Evolutionary conservation across 2,797 vertebrate species (phyloP).

Genomic region (Scleropages formosus): DNA sequence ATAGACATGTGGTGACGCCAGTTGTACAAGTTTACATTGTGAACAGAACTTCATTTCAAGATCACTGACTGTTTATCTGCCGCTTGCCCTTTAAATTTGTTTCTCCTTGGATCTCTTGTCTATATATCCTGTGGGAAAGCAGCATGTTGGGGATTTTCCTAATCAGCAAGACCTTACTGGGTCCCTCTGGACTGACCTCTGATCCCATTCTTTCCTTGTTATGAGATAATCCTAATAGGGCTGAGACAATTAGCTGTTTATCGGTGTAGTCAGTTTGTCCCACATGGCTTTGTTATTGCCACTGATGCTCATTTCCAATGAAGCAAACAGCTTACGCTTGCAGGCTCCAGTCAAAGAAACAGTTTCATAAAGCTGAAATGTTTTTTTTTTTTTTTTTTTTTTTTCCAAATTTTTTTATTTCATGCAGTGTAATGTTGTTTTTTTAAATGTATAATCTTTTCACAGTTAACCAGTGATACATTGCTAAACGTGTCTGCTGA

Average conservation of each 20-base stretch:
- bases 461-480: too few relatives aligned
- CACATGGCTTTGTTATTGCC: not conserved
- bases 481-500: too few relatives aligned
- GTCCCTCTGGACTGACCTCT: constrained; percentile 16
- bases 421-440: not conserved
- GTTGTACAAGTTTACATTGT: not conserved
- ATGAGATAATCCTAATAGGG: constrained; percentile 18
- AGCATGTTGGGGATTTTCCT: not conserved
- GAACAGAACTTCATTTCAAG: not conserved
- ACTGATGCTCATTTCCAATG: not conserved
- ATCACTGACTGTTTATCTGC: not conserved
- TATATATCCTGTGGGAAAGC: not conserved
- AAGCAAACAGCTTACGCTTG: not conserved
- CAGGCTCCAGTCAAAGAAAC: not conserved
- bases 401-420: not conserved
- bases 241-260: constrained; percentile 14
- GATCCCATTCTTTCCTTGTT: constrained; percentile 23
- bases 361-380: not conserved
- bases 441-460: not conserved
- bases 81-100: not conserved
- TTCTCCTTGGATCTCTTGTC: not conserved
- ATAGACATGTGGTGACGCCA: too few relatives aligned
- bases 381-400: not conserved
- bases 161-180: not conserved
- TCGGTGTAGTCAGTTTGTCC: constrained; percentile 8